A percentile compares a stretch with the other conserved stretches of the same genome.
These are phyloP conservation scores for Cephus nigrinus DNA, from an alignment of 2,888 invertebrate genomes.

Conservation along the genomic window DNA sequence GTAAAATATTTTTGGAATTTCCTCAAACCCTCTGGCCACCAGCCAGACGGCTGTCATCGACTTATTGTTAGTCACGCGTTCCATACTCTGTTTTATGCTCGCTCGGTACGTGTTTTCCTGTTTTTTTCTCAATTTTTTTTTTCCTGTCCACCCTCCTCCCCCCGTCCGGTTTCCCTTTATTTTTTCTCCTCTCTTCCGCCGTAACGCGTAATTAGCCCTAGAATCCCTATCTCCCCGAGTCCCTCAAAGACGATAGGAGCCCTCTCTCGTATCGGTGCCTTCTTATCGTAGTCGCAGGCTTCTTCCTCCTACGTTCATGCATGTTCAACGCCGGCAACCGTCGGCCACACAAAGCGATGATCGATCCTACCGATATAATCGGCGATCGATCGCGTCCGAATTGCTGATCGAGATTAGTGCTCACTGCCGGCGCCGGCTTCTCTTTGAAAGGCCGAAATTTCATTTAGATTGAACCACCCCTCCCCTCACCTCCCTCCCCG, in stretches of 20 bases:
- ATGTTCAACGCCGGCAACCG: not conserved
- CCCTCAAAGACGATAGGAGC: not conserved
- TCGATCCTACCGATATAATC: not conserved
- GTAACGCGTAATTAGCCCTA: not conserved
- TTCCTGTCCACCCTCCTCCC: not conserved
- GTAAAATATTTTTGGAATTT: not conserved
- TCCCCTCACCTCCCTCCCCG: not conserved
- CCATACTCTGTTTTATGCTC: not conserved
- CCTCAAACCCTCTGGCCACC: not conserved
- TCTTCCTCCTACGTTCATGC: not conserved
- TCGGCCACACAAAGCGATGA: not conserved
- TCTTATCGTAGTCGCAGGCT: not conserved
- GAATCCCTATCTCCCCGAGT: not conserved
- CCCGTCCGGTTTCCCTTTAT: not conserved
- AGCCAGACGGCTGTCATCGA: not conserved
- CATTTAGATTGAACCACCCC: not conserved
- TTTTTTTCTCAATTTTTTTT: not conserved
- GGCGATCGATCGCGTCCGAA: slow-evolving; percentile 5
- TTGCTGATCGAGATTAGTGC: slow-evolving; percentile 1
- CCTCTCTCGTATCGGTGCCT: not conserved
- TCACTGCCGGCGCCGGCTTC: not conserved
- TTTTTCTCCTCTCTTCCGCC: not conserved
- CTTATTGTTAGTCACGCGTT: not conserved
- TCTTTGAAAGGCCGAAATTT: slow-evolving; percentile 6
- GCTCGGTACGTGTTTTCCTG: not conserved